Conservation (phyloP, 2,113 vertebrate species). For the Tor tambroides region DNA sequence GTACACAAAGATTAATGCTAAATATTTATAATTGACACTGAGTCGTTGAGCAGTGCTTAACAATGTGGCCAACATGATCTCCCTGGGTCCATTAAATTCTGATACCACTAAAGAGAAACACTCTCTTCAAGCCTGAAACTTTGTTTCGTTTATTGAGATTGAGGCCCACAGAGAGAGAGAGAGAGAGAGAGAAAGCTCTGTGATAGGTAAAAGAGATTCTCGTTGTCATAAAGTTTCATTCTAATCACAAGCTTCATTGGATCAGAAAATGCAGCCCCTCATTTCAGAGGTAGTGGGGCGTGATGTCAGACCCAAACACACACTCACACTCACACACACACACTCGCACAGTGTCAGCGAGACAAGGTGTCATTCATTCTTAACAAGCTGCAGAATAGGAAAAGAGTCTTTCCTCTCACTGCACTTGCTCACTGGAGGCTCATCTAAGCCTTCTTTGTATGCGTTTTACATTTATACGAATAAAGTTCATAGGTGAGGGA, state of each 20-base stretch:
- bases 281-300: constrained; percentile 71
- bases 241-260: constrained; percentile 83
- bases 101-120: constrained; percentile 8
- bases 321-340: constrained; percentile 11
- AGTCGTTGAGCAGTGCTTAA: constrained; percentile 2
- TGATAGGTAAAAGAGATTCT: constrained; percentile 67
- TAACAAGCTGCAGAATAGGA: constrained; percentile 42
- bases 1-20: constrained; percentile 34
- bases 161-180: constrained; percentile 1
- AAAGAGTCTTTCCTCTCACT: constrained; percentile 24
- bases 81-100: constrained; percentile 30
- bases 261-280: constrained; percentile 78
- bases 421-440: constrained; percentile 31
- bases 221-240: constrained; percentile 84
- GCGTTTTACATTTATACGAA: background rate
- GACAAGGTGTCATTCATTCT: constrained; percentile 49
- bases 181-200: constrained; percentile 60
- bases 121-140: constrained; percentile 9
- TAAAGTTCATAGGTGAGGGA: constrained; percentile 33
- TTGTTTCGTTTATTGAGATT: constrained; percentile 32
- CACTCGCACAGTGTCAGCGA: constrained; percentile 22
- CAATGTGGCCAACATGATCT: constrained; percentile 22
- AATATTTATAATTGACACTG: constrained; percentile 11
- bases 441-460: constrained; percentile 12
- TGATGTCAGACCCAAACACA: constrained; percentile 62